Conservation (phyloP, 2,888 invertebrate species). For the Perizoma affinitatum region DNA sequence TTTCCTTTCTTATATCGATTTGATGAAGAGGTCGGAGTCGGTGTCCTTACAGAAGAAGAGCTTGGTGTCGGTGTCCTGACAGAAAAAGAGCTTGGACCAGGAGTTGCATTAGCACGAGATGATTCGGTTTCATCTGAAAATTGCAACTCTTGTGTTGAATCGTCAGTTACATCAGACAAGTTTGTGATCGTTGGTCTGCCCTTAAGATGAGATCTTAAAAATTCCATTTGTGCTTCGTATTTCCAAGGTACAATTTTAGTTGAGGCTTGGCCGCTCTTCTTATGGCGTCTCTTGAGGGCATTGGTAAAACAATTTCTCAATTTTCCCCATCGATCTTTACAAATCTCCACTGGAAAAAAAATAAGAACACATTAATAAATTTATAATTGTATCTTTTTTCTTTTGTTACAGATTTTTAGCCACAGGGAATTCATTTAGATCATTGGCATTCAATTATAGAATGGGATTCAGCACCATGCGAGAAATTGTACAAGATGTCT, state of each 20-base stretch:
- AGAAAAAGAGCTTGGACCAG: background rate
- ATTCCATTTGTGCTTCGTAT: background rate
- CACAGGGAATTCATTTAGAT: background rate
- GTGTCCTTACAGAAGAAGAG: background rate
- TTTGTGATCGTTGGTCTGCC: constrained; percentile 4
- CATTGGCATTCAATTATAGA: background rate
- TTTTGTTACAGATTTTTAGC: constrained; percentile 1
- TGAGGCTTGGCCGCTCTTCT: too few species aligned
- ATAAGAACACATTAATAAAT: too few species aligned
- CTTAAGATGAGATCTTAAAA: background rate
- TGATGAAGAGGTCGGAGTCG: background rate
- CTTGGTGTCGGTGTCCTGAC: too few species aligned
- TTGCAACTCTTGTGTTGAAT: background rate
- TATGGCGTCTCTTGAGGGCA: too few species aligned
- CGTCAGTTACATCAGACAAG: too few species aligned
- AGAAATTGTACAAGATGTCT: background rate
- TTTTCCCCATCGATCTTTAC: too few species aligned
- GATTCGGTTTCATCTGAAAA: background rate
- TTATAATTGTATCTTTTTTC: background rate
- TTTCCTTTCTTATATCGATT: background rate
- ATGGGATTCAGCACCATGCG: background rate
- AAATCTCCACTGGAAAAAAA: too few species aligned
- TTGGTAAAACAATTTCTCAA: too few species aligned
- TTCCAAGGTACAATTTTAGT: too few species aligned
- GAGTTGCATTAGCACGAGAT: background rate